Percentiles rank a stretch among this genome's conserved stretches.
Conservation (phyloP, 2,797 vertebrate genomes). For the Lycodopsis pacificus region DNA sequence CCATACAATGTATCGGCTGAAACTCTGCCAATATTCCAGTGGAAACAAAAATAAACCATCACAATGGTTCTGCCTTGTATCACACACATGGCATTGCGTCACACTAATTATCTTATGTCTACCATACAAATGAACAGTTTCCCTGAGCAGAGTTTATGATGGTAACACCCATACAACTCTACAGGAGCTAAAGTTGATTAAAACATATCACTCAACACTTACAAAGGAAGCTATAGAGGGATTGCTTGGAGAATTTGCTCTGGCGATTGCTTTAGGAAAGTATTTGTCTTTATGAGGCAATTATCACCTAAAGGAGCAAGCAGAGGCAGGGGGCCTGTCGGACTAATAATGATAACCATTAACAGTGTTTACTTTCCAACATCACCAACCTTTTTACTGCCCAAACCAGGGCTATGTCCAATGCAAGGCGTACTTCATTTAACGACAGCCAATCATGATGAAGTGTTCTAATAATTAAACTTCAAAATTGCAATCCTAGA, state of each 20-base stretch:
- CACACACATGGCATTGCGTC: slow-evolving; percentile 64
- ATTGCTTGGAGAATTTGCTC: slow-evolving; percentile 58
- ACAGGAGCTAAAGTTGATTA: slow-evolving; percentile 61
- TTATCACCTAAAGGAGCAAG: slow-evolving; percentile 79
- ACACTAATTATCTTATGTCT: slow-evolving; percentile 67
- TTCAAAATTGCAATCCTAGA: slow-evolving; percentile 8
- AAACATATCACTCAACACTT: slow-evolving; percentile 68
- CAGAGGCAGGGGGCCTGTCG: slow-evolving; percentile 58
- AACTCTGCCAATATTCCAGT: slow-evolving; percentile 55
- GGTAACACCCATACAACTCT: slow-evolving; percentile 56
- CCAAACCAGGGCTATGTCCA: slow-evolving; percentile 42
- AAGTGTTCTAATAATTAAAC: slow-evolving; percentile 53
- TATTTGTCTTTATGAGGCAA: slow-evolving; percentile 79
- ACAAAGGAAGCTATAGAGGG: slow-evolving; percentile 59
- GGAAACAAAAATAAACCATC: slow-evolving; percentile 74
- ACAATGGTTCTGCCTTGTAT: slow-evolving; percentile 59
- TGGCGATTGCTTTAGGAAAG: slow-evolving; percentile 74
- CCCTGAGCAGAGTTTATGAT: slow-evolving; percentile 60
- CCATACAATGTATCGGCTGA: slow-evolving; percentile 39
- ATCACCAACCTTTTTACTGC: slow-evolving; percentile 62
- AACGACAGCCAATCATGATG: slow-evolving; percentile 33
- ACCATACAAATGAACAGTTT: slow-evolving; percentile 72
- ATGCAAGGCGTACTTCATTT: slow-evolving; percentile 47
- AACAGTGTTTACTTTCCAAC: slow-evolving; percentile 77
- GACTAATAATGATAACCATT: slow-evolving; percentile 78